Base-by-base conservation (phyloP, 2,797 vertebrate genomes). In the Hydrophis major region DNA sequence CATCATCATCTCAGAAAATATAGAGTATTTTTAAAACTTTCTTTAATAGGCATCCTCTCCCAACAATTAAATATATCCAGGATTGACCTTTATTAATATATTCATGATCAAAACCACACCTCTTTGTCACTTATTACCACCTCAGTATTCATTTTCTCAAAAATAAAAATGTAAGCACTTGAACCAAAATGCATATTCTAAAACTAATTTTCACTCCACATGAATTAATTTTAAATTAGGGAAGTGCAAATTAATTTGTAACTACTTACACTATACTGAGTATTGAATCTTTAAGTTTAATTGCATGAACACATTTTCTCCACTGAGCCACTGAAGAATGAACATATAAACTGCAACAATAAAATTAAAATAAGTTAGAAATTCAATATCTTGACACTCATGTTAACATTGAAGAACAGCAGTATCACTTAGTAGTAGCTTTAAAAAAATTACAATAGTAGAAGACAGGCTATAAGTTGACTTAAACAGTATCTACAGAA, bases 311-410 rank as follows among this genome's bases (percentile, higher is more conserved):
- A 97, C 99, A 99, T 97, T 98, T 99, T 97, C 98, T 99, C 99
- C 99, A 99, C 95, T 99, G 99, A 95, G 99, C 99, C 96, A 99
- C 99, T 28, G 99, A 99, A 0, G 99, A 99, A 97, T 99, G 99
- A 93, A 99, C 99, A 94, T 99, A 99, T 83, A 99, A 97, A 95
- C 99, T 99, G 97, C 74, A 97, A 98, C 95, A 96, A 95, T 94
- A 98, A 88, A 97, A 97, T 93, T 91, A 94, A 95, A 96, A 97
- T 92, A 90, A 60, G 95, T 98, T 95, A 96, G 88, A 87, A 90
- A 56, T 78, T 59, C 87, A 89, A 57, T 25, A 86, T 74, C 27
- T 22, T 18, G 8, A 86, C 13, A 86, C 25, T 18, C 69, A 63
- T 32, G 18, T 47, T 56, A 59, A 8, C 18, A 57, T n/a, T 86